Conservation (phyloP, 23 tunicate species). For the Oikopleura dioica region DNA sequence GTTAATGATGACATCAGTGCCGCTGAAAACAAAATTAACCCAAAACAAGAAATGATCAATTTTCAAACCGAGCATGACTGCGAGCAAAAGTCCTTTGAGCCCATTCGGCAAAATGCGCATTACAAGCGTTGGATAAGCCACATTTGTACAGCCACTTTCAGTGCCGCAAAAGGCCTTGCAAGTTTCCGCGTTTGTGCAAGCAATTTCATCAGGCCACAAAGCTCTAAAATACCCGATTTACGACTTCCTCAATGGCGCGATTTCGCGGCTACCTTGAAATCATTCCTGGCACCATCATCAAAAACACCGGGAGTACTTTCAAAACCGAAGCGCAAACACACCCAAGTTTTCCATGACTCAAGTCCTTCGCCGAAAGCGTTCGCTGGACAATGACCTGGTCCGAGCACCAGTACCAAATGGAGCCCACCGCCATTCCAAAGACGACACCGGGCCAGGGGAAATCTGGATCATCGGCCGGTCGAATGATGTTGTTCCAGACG, state of each 20-base stretch:
- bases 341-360: conserved; percentile 75
- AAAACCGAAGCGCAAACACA: conserved; percentile 66
- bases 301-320: conserved; percentile 61
- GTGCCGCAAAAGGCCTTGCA: conserved; percentile 38
- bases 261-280: too few relatives aligned
- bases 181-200: conserved; percentile 27
- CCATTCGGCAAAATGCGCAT: conserved; percentile 47
- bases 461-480: conserved; percentile 22
- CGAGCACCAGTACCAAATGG: conserved; percentile 94
- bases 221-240: too few relatives aligned
- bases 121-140: conserved; percentile 80
- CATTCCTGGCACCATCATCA: conserved; percentile 98
- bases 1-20: conserved; percentile 70
- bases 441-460: conserved; percentile 88
- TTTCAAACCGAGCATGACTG: background rate
- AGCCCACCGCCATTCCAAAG: conserved; percentile 49
- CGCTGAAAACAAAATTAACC: conserved; percentile 37
- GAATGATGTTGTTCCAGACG: background rate
- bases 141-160: conserved; percentile 48
- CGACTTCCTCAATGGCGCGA: too few relatives aligned
- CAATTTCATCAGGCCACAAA: conserved; percentile 27
- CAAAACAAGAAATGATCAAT: background rate
- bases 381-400: conserved; percentile 97
- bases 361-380: conserved; percentile 55
- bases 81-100: conserved; percentile 23